Percentiles rank a stretch among this genome's conserved stretches.
phyloP scores from a whole-genome alignment of 2,797 vertebrate species.

The Acanthurus tractus region DNA sequence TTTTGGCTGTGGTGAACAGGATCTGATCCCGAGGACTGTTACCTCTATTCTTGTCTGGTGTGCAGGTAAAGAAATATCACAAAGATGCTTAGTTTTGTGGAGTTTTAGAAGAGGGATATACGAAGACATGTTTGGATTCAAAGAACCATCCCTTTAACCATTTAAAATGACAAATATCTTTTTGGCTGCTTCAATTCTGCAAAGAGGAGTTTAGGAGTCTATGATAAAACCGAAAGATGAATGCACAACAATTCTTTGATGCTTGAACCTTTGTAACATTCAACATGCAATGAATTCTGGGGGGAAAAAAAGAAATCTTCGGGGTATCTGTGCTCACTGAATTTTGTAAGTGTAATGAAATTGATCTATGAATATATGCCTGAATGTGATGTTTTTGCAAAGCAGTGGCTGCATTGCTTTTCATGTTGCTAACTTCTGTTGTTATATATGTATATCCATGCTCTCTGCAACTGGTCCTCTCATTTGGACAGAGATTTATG shows the following conservation, averaged over 20 bases:
- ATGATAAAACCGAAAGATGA: slow-evolving; percentile 4
- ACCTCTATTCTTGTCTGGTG: slow-evolving; percentile 85
- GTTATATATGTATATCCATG: neutral
- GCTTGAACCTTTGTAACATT: neutral
- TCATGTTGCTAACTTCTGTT: slow-evolving; percentile 2
- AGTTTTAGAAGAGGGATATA: slow-evolving; percentile 13
- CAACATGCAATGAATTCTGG: slow-evolving; percentile 13
- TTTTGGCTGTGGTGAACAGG: slow-evolving; percentile 88
- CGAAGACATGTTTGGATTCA: slow-evolving; percentile 21
- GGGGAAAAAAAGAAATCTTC: neutral
- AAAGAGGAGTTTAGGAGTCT: slow-evolving; percentile 1
- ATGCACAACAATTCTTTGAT: slow-evolving; percentile 18
- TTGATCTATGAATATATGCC: neutral
- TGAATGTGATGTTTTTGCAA: slow-evolving; percentile 1
- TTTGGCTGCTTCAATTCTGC: neutral
- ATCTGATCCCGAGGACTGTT: slow-evolving; percentile 90
- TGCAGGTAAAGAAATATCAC: slow-evolving; percentile 82
- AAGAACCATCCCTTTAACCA: slow-evolving; percentile 5
- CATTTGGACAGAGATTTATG: slow-evolving; percentile 37
- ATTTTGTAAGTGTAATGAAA: neutral
- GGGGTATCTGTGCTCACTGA: neutral
- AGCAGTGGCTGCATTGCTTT: neutral
- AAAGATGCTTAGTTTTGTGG: slow-evolving; percentile 31
- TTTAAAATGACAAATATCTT: slow-evolving; percentile 7
- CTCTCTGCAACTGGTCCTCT: slow-evolving; percentile 15